Evolutionary conservation across 2,888 invertebrate species (phyloP), one percentile per base, ranked within the genome.

Genomic region (Teleiodes luculella): DNA sequence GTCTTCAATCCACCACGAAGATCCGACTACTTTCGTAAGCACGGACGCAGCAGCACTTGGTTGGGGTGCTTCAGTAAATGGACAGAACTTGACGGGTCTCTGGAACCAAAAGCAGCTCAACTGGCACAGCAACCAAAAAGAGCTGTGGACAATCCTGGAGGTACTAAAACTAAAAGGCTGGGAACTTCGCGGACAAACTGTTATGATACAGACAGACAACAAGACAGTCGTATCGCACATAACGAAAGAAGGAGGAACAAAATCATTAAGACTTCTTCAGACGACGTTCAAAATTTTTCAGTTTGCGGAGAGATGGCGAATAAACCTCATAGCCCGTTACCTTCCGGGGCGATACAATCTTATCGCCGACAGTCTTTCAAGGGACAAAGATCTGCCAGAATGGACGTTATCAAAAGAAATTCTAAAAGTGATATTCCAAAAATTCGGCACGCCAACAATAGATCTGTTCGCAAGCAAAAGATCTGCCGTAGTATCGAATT

Each of bases 231-330:
- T 53, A 0, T 55, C 63, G 2, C 63, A 63, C 37, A 56, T 66
- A 7, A 56, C 49, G 1, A 65, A 63, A 16, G 56, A 66, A 30
- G 64, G 64, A 1, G 64, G 65, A 1, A 63, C 64, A 5, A 55
- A 49, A 11, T 67, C 64, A 1, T 8, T 37, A 18, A 28, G 37
- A 0, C 55, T 64, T 0, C 35, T 58, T 1, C 11, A 55, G 6
- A 20, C 57, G 1, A 59, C 62, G 5, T 24, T 45, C 7, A 45
- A 54, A 11, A 53, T 61, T 1, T 39, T 61, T 1, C 3, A 53
- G 2, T 11, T 61, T 2, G 45, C 45, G 24, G 47, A 57, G 2
- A 36, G 24, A 20, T 43, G 28, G 18, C 41, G 54, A 7, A 54
- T 57, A 31, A 28, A 53, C n/a, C 30, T 59, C 1, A 46, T 51